Evolutionary conservation across 2,888 invertebrate species (phyloP).

Genomic region (Linnaemya tessellans): DNA sequence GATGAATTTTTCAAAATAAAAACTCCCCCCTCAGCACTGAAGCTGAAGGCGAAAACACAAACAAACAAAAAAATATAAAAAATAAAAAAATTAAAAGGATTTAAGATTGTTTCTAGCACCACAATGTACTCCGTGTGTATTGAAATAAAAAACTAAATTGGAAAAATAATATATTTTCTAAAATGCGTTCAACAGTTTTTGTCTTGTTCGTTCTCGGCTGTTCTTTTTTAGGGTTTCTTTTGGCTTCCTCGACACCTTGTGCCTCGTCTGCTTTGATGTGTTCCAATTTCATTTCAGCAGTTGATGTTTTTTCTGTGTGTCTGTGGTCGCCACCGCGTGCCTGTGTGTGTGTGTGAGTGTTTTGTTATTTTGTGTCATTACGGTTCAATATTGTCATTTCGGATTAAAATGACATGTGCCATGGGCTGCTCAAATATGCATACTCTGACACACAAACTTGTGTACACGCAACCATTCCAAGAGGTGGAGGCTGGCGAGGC

Average conservation of each 20-base stretch:
- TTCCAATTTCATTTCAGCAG: conserved; percentile 13
- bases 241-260: conserved; percentile 41
- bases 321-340: conserved; percentile 65
- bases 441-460: not conserved
- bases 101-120: conserved; percentile 61
- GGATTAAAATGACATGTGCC: conserved; percentile 78
- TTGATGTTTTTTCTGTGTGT: not conserved
- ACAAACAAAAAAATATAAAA: no score
- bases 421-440: conserved; percentile 61
- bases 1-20: conserved; percentile 47
- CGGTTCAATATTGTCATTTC: conserved; percentile 83
- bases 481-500: conserved; percentile 38
- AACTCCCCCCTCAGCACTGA: conserved; percentile 50
- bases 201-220: not conserved
- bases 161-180: conserved; percentile 69
- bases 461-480: not conserved
- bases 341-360: conserved; percentile 74
- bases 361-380: conserved; percentile 81
- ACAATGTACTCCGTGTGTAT: no score
- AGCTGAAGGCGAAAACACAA: conserved; percentile 3
- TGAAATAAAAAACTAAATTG: conserved; percentile 46
- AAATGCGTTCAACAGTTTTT: conserved; percentile 68
- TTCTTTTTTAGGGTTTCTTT: conserved; percentile 54
- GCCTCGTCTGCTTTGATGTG: conserved; percentile 1
- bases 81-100: conserved; percentile 62